Evolutionary conservation across 2,888 invertebrate genomes (phyloP), one percentile per base, ranked within the genome.

Genomic region (Macaria liturata): DNA sequence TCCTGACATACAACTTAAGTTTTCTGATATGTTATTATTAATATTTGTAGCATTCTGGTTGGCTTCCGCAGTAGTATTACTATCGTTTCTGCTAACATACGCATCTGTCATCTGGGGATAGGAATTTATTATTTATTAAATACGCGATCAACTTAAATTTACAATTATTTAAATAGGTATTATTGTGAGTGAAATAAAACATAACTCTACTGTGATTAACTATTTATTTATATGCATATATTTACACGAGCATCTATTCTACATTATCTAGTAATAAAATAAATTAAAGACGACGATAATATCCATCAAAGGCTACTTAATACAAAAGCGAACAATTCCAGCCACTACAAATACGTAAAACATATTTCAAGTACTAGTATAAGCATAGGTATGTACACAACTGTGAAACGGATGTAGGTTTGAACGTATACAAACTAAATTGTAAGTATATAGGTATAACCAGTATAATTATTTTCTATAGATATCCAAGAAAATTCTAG

Each of bases 51-150:
- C 49, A 9, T 37, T 53, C 54, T 45, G 20, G 9, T 57, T 59
- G 4, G 44, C 57, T 31, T 37, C 34, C 4, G 55, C 20, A 50
- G 51, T 53, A 6, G 62, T 66, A 32, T 48, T 54, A 57, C 69
- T 71, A 43, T 45, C 31, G 49, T 74, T 71, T 61, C 71, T 68
- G 54, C 64, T 39, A 37, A 74, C 65, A 47, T 72, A 67, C 40
- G 88, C 88, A 46, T 82, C 73, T 50, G 88, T 88, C 65, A 88
- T 80, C 88, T 88, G 87, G 55, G 69, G 79, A 69, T 56, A 57
- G 44, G 54, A 64, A 62, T 56, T 8, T 6, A 34, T 42, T 47
- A 30, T 34, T 40, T 30, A 31, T 32, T 48, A 32, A 46, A 20
- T n/a, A 20, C 1, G 9, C n/a, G 6, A n/a, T 8, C 9, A 4